phyloP scores from a whole-genome alignment of 2,797 vertebrate genomes.

The Brachyrhaphis roseni region DNA sequence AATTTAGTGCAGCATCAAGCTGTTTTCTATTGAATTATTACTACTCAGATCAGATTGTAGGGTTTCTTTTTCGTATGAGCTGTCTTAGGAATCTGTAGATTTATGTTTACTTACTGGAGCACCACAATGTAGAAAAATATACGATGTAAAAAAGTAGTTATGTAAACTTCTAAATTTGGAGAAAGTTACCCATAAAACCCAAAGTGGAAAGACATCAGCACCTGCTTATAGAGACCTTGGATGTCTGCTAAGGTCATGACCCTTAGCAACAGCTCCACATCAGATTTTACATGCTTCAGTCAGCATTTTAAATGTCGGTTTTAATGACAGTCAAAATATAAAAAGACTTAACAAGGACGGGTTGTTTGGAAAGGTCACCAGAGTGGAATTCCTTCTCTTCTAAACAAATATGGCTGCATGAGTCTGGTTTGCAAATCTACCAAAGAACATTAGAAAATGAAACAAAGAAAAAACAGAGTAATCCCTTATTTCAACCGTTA shows the following conservation, averaged over 20 bases:
- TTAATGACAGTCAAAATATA: not conserved
- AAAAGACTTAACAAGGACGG: not conserved
- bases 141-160: not conserved
- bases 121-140: not conserved
- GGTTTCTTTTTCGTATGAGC: not conserved
- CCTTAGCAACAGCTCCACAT: not conserved
- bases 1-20: not conserved
- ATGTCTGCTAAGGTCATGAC: not conserved
- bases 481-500: not conserved
- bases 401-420: not conserved
- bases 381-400: not conserved
- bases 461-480: not conserved
- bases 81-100: not conserved
- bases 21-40: not conserved
- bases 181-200: not conserved
- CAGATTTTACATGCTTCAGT: not conserved
- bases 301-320: not conserved
- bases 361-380: not conserved
- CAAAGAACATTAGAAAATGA: not conserved
- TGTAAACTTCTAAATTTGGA: not conserved
- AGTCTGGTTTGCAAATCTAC: not conserved
- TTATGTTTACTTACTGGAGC: not conserved
- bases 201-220: not conserved
- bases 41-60: not conserved
- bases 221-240: not conserved